Conservation (phyloP, 2,797 vertebrate genomes). For the Rhinophrynus dorsalis region DNA sequence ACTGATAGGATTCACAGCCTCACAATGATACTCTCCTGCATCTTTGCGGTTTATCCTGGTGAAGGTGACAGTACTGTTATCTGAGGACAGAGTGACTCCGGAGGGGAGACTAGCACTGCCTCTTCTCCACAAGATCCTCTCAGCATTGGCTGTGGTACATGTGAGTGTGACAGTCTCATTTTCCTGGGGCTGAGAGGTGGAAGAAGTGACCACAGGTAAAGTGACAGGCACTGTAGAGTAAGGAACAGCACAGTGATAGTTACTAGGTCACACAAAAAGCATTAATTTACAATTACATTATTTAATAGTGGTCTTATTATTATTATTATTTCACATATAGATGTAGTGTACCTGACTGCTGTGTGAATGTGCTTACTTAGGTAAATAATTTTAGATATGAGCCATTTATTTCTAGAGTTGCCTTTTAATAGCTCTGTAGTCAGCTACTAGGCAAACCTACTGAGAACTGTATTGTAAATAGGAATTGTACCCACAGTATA, state of each 20-base stretch:
- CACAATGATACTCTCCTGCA: conserved; percentile 14
- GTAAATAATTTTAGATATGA: too few species aligned
- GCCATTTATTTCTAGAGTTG: too few species aligned
- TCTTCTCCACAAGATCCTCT: conserved; percentile 10
- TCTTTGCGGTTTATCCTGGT: neutral
- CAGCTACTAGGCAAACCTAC: too few species aligned
- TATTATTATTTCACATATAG: too few species aligned
- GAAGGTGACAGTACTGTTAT: conserved; percentile 10
- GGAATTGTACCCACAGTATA: too few species aligned
- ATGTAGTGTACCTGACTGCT: too few species aligned
- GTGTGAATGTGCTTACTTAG: too few species aligned
- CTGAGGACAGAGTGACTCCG: neutral
- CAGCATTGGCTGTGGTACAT: neutral
- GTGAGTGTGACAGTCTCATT: neutral
- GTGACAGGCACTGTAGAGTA: neutral
- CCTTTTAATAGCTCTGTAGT: too few species aligned
- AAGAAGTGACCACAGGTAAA: conserved; percentile 2
- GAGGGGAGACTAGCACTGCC: neutral
- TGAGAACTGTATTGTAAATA: too few species aligned
- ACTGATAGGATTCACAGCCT: neutral
- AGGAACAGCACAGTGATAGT: neutral
- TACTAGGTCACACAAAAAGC: neutral
- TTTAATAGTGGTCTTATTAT: too few species aligned
- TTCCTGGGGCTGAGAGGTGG: neutral
- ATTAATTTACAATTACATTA: too few species aligned